These are phyloP conservation scores for Drosophila nr. fundita DNA, from an alignment of 2,888 invertebrate species.

Conservation along the genomic window DNA sequence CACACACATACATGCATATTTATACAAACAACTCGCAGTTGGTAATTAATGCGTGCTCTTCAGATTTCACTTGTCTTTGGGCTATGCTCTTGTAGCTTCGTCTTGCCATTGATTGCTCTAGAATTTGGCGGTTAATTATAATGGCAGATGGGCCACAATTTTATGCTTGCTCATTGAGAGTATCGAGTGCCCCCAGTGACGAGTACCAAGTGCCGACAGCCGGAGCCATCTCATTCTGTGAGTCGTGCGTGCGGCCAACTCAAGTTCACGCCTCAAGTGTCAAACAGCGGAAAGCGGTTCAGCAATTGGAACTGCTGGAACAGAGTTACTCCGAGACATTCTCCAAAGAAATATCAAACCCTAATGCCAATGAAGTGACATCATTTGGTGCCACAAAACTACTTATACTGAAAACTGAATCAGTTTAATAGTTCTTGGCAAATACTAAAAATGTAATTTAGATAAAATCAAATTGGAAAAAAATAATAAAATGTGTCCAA, in stretches of 20 bases:
- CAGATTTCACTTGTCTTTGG: conserved; percentile 76
- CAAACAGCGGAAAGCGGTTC: conserved; percentile 26
- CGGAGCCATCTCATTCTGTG: conserved; percentile 12
- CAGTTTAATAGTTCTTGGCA: not conserved
- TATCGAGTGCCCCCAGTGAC: conserved; percentile 6
- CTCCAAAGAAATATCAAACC: not conserved
- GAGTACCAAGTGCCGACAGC: conserved; percentile 10
- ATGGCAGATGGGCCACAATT: conserved; percentile 30
- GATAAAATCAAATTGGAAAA: conserved; percentile 2
- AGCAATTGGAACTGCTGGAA: conserved; percentile 21
- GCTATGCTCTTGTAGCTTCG: conserved; percentile 43
- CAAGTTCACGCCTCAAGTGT: conserved; percentile 60
- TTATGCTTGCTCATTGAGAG: conserved; percentile 53
- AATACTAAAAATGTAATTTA: not conserved
- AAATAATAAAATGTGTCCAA: not conserved
- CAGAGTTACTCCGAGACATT: conserved; percentile 12
- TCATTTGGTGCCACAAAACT: conserved; percentile 46
- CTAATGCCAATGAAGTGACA: conserved; percentile 52
- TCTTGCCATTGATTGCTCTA: conserved; percentile 68
- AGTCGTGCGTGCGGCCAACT: conserved; percentile 66
- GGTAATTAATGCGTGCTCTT: conserved; percentile 65
- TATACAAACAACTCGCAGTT: conserved; percentile 6
- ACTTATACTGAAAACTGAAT: conserved; percentile 8
- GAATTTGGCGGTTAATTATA: conserved; percentile 71
- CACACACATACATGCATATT: conserved; percentile 4